A percentile compares a stretch with the other conserved stretches of the same genome.
These are phyloP conservation scores for Hephaestus fuliginosus DNA, from an alignment of 2,797 vertebrate species.

Conservation along the genomic window DNA sequence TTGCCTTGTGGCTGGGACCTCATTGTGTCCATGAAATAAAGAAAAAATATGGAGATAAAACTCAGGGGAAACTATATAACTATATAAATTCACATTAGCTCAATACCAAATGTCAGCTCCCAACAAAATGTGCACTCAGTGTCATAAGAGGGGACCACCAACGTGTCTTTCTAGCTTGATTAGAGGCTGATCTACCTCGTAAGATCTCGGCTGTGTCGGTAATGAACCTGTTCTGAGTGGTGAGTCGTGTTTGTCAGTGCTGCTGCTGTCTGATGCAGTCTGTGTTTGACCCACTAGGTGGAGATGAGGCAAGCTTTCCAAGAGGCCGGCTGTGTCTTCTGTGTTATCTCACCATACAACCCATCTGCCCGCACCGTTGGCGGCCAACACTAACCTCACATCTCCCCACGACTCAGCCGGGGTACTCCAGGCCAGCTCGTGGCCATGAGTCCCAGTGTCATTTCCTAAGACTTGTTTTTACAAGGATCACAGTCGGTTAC, in stretches of 20 bases:
- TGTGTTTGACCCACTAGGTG: slow-evolving; percentile 80
- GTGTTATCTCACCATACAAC: slow-evolving; percentile 81
- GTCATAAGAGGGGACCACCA: background rate
- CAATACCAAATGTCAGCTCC: background rate
- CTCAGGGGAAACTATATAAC: background rate
- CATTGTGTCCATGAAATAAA: background rate
- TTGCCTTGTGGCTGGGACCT: background rate
- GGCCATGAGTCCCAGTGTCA: background rate
- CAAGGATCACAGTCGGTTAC: background rate
- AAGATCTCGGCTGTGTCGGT: background rate
- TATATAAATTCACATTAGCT: background rate
- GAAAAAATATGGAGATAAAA: background rate
- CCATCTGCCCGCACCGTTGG: slow-evolving; percentile 64
- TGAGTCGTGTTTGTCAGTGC: background rate
- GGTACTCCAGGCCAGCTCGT: background rate
- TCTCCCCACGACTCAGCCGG: slow-evolving; percentile 18
- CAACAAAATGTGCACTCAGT: background rate
- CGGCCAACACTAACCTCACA: slow-evolving; percentile 42
- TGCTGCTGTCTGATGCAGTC: slow-evolving; percentile 37
- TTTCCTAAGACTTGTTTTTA: background rate
- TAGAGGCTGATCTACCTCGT: background rate
- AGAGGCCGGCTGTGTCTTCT: slow-evolving; percentile 89
- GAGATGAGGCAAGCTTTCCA: slow-evolving; percentile 88
- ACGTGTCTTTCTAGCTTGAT: background rate
- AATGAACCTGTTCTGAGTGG: background rate